Evolutionary conservation across 2,113 vertebrate species (phyloP).

Genomic region (Dromiciops gliroides): DNA sequence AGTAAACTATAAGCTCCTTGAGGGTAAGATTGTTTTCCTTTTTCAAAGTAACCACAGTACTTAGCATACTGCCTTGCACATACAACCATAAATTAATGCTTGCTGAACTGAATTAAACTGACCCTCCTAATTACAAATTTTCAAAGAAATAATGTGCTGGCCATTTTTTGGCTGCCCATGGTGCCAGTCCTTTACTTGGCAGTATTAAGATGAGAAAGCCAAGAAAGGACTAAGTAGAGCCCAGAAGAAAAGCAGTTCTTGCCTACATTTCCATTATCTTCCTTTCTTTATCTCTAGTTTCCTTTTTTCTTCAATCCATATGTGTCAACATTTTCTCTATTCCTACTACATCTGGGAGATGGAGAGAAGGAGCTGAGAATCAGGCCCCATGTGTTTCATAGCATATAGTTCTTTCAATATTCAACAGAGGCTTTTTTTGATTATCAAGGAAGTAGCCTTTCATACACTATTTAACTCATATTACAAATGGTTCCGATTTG

Average conservation of each 20-base stretch:
- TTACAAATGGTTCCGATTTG: neutral
- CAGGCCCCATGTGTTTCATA: neutral
- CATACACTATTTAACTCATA: conserved; percentile 8
- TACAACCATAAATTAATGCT: neutral
- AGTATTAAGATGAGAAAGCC: neutral
- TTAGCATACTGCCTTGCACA: neutral
- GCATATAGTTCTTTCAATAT: neutral
- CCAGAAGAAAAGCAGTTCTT: neutral
- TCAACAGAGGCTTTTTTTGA: neutral
- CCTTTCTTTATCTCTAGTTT: neutral
- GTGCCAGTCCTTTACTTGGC: neutral
- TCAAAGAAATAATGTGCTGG: conserved; percentile 44
- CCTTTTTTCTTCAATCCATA: neutral
- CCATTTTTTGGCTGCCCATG: neutral
- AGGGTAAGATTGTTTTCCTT: neutral
- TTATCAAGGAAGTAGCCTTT: conserved; percentile 13
- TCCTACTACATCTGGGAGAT: conserved; percentile 1
- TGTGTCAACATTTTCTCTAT: neutral
- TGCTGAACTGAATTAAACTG: neutral
- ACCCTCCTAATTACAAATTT: neutral
- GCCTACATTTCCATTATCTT: neutral
- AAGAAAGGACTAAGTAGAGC: neutral
- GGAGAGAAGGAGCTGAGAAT: neutral
- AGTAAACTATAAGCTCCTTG: neutral
- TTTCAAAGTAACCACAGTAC: neutral